A percentile compares a stretch with the other conserved stretches of the same genome.
phyloP scores from a whole-genome alignment of 2,797 vertebrate genomes.

The Peromyscus nudipes region DNA sequence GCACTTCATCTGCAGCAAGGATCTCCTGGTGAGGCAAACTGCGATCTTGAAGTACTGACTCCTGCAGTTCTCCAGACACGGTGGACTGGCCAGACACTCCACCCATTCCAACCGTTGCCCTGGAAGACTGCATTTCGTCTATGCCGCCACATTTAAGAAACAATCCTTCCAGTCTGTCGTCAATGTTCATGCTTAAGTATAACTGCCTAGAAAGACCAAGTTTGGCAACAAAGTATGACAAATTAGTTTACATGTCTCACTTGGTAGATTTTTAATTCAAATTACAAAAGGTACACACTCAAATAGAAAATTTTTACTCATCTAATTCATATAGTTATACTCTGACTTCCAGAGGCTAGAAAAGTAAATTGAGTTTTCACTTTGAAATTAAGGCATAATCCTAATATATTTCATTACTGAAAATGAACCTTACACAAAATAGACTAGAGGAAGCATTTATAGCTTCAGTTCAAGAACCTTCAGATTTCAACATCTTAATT shows the following conservation, averaged over 20 bases:
- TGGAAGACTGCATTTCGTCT: constrained; percentile 92
- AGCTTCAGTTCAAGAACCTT: constrained; percentile 38
- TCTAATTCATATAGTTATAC: constrained; percentile 61
- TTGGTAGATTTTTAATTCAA: constrained; percentile 55
- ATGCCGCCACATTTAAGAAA: constrained; percentile 97
- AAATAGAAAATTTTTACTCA: constrained; percentile 63
- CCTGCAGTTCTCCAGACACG: constrained; percentile 89
- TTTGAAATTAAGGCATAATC: constrained; percentile 56
- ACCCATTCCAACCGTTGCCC: constrained; percentile 91
- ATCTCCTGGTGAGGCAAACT: constrained; percentile 95
- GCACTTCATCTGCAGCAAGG: constrained; percentile 92
- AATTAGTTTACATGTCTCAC: constrained; percentile 77
- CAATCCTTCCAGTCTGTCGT: constrained; percentile 98
- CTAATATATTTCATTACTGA: constrained; percentile 59
- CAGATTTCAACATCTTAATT: constrained; percentile 58
- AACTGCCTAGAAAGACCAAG: constrained; percentile 90
- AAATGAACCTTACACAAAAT: constrained; percentile 62
- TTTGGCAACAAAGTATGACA: constrained; percentile 88
- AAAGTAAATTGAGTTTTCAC: constrained; percentile 63
- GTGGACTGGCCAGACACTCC: constrained; percentile 89
- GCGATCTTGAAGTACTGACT: constrained; percentile 95
- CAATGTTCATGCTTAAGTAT: constrained; percentile 97
- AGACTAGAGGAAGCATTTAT: constrained; percentile 47
- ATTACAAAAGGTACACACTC: constrained; percentile 70
- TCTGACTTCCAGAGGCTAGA: constrained; percentile 49